A percentile compares a stretch with the other conserved stretches of the same genome.
phyloP scores from a whole-genome alignment of 2,888 invertebrate genomes.

The Harpalus rufipes region DNA sequence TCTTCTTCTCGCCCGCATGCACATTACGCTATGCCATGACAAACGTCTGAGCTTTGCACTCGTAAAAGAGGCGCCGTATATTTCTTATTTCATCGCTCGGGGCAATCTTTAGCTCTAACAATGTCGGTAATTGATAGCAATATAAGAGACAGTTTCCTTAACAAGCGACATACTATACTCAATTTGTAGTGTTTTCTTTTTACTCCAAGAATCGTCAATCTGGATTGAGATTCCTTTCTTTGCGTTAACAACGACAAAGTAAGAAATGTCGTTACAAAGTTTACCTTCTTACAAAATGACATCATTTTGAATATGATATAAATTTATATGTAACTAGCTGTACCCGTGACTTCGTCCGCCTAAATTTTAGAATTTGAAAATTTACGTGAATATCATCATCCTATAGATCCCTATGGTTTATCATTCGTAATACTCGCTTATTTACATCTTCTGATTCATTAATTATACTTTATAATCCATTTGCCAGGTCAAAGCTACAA shows the following conservation, averaged over 20 bases:
- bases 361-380: too few relatives aligned
- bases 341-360: too few relatives aligned
- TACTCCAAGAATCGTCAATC: constrained; percentile 47
- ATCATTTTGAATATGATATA: too few relatives aligned
- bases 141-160: constrained; percentile 72
- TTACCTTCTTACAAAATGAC: not conserved
- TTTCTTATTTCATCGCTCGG: constrained; percentile 69
- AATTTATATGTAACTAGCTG: too few relatives aligned
- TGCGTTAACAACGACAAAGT: constrained; percentile 56
- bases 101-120: constrained; percentile 72
- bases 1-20: constrained; percentile 29
- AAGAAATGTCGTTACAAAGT: constrained; percentile 67
- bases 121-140: constrained; percentile 73
- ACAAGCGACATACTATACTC: constrained; percentile 73
- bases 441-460: too few relatives aligned
- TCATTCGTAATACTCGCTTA: too few relatives aligned
- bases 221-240: constrained; percentile 48
- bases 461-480: too few relatives aligned
- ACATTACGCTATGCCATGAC: constrained; percentile 32
- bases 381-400: too few relatives aligned
- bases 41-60: constrained; percentile 10
- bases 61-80: constrained; percentile 45
- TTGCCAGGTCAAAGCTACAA: too few relatives aligned
- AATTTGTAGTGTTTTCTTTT: constrained; percentile 69
- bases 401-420: too few relatives aligned